Evolutionary conservation across 2,797 vertebrate genomes (phyloP).

Genomic region (Mus spretus): DNA sequence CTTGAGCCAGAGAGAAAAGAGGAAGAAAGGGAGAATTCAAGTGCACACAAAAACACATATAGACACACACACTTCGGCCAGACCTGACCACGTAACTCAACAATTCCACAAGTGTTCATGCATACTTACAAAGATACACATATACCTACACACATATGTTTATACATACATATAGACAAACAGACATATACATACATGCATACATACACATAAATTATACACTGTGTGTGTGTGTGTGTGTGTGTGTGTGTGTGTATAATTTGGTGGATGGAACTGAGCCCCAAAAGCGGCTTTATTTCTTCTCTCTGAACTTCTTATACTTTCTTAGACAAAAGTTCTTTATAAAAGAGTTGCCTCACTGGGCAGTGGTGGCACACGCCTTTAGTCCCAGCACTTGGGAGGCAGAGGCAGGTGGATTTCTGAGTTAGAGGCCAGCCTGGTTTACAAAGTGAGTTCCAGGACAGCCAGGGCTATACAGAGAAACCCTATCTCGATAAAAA

Average conservation of each 20-base stretch:
- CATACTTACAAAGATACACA: neutral
- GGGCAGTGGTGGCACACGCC: too few species aligned
- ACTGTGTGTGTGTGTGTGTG: too few species aligned
- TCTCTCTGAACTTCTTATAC: neutral
- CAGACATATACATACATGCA: neutral
- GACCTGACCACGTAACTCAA: neutral
- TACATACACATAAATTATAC: too few species aligned
- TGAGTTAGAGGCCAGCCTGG: too few species aligned
- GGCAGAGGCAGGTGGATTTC: too few species aligned
- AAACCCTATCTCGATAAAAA: too few species aligned
- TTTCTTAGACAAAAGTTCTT: neutral
- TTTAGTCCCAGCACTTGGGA: too few species aligned
- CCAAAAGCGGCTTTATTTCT: neutral
- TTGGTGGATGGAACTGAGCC: neutral
- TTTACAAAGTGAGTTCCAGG: too few species aligned
- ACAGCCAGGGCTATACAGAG: too few species aligned
- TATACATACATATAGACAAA: neutral
- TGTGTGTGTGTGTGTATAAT: neutral
- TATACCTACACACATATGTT: neutral
- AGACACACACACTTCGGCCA: neutral
- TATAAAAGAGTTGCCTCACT: neutral
- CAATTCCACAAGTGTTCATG: neutral
- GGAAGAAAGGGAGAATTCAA: neutral
- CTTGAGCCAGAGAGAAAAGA: neutral
- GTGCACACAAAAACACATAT: neutral